phyloP scores from a whole-genome alignment of 2,113 vertebrate genomes.

The Tupaia chinensis region DNA sequence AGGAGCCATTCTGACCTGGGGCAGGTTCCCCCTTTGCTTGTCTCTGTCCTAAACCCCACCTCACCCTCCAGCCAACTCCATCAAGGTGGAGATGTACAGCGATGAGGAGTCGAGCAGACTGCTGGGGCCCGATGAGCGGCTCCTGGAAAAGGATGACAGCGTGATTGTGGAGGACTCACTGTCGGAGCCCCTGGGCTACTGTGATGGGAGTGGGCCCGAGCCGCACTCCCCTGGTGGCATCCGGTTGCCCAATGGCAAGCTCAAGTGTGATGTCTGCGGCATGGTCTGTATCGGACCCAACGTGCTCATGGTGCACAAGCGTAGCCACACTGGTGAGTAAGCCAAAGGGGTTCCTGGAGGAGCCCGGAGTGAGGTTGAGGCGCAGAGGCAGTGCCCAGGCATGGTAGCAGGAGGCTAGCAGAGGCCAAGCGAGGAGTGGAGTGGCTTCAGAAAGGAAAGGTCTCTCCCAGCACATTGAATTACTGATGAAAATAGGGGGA shows the following conservation, averaged over 20 bases:
- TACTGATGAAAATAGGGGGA: not conserved
- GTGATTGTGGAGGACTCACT: conserved; percentile 88
- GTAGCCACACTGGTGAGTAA: conserved; percentile 96
- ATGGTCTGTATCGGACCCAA: conserved; percentile 99
- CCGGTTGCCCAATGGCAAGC: conserved; percentile 95
- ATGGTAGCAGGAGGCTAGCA: too few relatives aligned
- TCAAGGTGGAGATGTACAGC: conserved; percentile 98
- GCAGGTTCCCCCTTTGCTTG: not conserved
- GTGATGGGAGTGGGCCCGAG: conserved; percentile 90
- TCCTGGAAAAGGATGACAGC: conserved; percentile 90
- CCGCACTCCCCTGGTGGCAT: conserved; percentile 94
- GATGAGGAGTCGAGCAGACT: conserved; percentile 93
- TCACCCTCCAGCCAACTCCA: conserved; percentile 90
- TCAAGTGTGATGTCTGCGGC: conserved; percentile 97
- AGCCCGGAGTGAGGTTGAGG: not conserved
- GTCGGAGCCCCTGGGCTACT: conserved; percentile 90
- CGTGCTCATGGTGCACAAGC: conserved; percentile 98
- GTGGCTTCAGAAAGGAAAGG: not conserved
- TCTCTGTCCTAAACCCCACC: conserved; percentile 47
- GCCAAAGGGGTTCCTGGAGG: not conserved
- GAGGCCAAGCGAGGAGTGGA: not conserved
- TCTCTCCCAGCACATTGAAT: not conserved
- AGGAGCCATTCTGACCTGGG: not conserved
- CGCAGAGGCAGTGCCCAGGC: too few relatives aligned
- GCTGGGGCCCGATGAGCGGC: conserved; percentile 87